Base-by-base conservation (phyloP, 2,113 vertebrate species). In the Eurypyga helias region DNA sequence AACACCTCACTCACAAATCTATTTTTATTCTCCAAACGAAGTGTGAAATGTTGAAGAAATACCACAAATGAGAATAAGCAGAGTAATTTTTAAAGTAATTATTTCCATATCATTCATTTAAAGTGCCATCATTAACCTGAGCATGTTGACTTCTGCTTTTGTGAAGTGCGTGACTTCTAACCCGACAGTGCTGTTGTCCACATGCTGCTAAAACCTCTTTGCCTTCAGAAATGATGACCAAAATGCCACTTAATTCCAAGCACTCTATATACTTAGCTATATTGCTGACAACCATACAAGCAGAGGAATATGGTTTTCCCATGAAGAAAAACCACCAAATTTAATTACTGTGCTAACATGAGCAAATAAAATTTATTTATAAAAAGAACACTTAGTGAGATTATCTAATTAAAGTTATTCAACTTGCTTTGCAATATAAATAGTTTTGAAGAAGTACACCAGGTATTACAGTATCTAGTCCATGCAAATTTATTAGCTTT, bases 401-500 rank as follows among this genome's bases (percentile, higher is more conserved):
- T 82, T 78, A 73, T 81, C 78, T 90, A 85, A 96, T 94, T 93
- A 83, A 81, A 91, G 96, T 88, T 29, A 96, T 79, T 75, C 77
- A 45, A 19, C 34, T 95, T 64, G 38, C 34, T 81, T 76, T 38
- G 52, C 78, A 66, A 33, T 55, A 81, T 21, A 65, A 88, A 58
- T 49, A 83, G 76, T 91, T 90, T 43, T 65, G 62, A 83, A 88
- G 86, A 4, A 87, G 41, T 52, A 61, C 17, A 57, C 45, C 78
- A 84, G 66, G 57, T 33, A 96, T 75, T 78, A 82, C 77, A 65
- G 65, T 38, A 81, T n/a, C 89, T 41, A 87, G 88, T 80, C 62
- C 61, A 28, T 19, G 48, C 17, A 13, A 95, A 96, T 96, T 94
- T 96, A 97, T 97, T 96, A 96, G 92, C 78, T 84, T 54, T 95